Evolutionary conservation across 2,888 invertebrate species (phyloP).

Genomic region (Agonopterix alstromeriana): DNA sequence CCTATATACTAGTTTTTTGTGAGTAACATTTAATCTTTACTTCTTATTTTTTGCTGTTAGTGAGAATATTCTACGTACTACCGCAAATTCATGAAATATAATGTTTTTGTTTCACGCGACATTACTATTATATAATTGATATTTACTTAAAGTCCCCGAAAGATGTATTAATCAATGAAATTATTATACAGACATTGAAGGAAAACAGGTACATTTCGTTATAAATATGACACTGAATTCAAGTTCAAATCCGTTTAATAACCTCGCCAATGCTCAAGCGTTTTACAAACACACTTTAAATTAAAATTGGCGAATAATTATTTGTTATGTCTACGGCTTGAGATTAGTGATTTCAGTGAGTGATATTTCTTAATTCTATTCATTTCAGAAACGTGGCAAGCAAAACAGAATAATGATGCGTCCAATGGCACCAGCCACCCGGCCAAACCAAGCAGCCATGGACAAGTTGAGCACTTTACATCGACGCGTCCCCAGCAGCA

Average conservation of each 20-base stretch:
- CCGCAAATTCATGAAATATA: too few species aligned
- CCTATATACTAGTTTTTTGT: too few species aligned
- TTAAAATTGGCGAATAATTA: neutral
- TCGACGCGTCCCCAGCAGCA: constrained; percentile 40
- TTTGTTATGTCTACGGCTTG: neutral
- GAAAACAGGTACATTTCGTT: neutral
- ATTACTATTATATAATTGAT: too few species aligned
- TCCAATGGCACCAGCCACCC: constrained; percentile 42
- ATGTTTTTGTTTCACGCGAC: too few species aligned
- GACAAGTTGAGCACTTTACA: constrained; percentile 53
- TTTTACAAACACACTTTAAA: neutral
- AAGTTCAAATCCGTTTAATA: neutral
- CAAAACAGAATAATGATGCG: constrained; percentile 69
- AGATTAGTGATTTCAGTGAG: neutral
- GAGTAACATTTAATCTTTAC: too few species aligned
- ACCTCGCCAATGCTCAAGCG: neutral
- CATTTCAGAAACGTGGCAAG: constrained; percentile 68
- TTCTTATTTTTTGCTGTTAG: too few species aligned
- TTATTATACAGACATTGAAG: neutral
- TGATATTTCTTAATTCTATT: neutral
- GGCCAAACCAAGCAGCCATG: constrained; percentile 58
- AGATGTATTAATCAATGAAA: neutral
- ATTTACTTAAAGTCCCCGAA: too few species aligned
- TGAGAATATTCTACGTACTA: too few species aligned
- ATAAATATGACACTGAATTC: neutral